phyloP scores from a whole-genome alignment of 2,113 vertebrate genomes.

The Ceratotherium simum region DNA sequence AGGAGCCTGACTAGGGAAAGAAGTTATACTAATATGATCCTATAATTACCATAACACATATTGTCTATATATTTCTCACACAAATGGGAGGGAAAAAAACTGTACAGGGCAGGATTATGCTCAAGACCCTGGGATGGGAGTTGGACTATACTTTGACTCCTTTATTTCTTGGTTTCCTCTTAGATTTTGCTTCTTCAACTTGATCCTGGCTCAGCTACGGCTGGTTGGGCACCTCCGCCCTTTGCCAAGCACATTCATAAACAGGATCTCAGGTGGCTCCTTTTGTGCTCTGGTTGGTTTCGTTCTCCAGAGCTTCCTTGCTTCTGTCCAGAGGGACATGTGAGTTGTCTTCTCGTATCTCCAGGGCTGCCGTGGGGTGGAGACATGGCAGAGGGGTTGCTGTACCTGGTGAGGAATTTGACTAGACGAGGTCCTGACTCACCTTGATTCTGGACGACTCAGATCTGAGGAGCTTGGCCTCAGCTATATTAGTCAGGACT shows the following conservation, averaged over 20 bases:
- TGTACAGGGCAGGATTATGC: accelerated
- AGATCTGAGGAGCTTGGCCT: background rate
- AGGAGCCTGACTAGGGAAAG: background rate
- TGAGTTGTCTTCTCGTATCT: background rate
- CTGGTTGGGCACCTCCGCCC: background rate
- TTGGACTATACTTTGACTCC: background rate
- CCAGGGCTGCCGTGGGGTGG: background rate
- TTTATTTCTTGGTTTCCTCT: background rate
- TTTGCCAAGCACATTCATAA: too few species aligned
- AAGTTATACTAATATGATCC: background rate
- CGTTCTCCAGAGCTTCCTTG: background rate
- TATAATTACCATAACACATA: background rate
- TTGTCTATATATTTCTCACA: background rate
- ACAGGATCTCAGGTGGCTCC: background rate
- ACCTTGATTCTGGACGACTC: background rate
- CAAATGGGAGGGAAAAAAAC: background rate
- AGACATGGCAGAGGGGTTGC: background rate
- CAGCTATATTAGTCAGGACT: constrained; percentile 18
- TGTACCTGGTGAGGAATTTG: background rate
- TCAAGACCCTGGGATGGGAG: background rate
- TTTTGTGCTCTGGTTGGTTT: background rate
- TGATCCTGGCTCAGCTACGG: background rate
- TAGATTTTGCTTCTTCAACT: background rate
- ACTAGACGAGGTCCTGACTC: constrained; percentile 9
- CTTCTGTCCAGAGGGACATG: background rate